Base-by-base conservation (phyloP, 2,113 vertebrate genomes). In the Alethe diademata region DNA sequence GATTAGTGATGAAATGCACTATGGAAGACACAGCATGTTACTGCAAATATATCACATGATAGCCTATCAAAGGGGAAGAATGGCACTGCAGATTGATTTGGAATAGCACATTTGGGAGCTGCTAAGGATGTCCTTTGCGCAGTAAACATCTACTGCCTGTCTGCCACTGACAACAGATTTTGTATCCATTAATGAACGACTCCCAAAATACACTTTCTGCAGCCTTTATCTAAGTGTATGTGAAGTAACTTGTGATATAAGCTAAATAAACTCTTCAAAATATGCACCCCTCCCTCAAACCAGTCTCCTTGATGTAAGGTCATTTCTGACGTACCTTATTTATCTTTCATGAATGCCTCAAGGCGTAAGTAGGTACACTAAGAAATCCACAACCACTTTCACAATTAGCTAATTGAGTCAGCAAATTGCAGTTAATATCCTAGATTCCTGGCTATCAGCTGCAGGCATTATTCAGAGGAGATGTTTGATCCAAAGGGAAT, bases 341-440 rank as follows among this genome's bases (percentile, higher is more conserved):
- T 88, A 90, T 92, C 76, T 88, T 95, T 95, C 35, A 90, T 90
- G 70, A 94, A 70, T 56, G 47, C 15, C 54, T 74, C 58, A 43
- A 70, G 50, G 60, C 66, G 64, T 54, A 91, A 82, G 74, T 16
- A 90, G 42, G 51, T 50, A 78, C 56, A 58, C 45, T 73, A 70
- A 70, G 85, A 92, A 76, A 94, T 90, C 66, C 86, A 76, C 31
- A 93, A 70, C 14, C 61, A 70, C 58, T 95, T 90, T 54, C 24
- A 70, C 43, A 93, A 80, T 93, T 76, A 79, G 64, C 25, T 71
- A 95, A 94, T 36, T 76, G 78, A 93, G 42, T n/a, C 47, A 92
- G 87, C 24, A 91, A 72, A 79, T 31, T 88, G 51, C 90, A 82
- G 50, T 38, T 89, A 90, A 96, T 57, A 88, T 38, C 26, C 78